Evolutionary conservation across 2,113 vertebrate species (phyloP).

Genomic region (Thamnophis sirtalis): DNA sequence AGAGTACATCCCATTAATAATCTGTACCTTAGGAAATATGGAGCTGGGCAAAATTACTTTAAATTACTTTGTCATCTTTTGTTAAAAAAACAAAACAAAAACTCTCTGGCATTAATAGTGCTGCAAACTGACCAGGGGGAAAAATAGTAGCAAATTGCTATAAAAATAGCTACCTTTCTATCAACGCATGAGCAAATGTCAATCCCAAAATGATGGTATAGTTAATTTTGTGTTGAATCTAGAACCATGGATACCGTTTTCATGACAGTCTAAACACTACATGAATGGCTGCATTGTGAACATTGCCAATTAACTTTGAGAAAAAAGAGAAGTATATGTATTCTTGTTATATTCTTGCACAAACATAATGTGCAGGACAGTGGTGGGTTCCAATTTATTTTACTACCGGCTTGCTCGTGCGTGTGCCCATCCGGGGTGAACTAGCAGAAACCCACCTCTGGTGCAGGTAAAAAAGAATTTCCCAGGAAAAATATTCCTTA

Average conservation of each 20-base stretch:
- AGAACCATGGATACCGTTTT: background rate
- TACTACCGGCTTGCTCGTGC: no score
- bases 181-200: background rate
- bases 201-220: background rate
- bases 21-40: no score
- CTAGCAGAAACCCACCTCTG: no score
- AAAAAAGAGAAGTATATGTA: background rate
- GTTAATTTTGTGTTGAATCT: background rate
- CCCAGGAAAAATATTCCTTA: background rate
- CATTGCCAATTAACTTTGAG: background rate
- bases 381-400: no score
- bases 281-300: background rate
- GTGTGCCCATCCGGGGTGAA: no score
- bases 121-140: background rate
- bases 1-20: background rate
- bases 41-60: background rate
- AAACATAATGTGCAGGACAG: background rate
- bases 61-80: background rate
- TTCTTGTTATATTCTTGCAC: background rate
- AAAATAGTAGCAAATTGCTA: background rate
- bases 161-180: background rate
- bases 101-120: background rate
- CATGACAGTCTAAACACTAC: background rate
- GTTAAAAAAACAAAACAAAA: background rate
- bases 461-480: no score